Base-by-base conservation (phyloP, 2,797 vertebrate species). In the Chaetophractus vellerosus region DNA sequence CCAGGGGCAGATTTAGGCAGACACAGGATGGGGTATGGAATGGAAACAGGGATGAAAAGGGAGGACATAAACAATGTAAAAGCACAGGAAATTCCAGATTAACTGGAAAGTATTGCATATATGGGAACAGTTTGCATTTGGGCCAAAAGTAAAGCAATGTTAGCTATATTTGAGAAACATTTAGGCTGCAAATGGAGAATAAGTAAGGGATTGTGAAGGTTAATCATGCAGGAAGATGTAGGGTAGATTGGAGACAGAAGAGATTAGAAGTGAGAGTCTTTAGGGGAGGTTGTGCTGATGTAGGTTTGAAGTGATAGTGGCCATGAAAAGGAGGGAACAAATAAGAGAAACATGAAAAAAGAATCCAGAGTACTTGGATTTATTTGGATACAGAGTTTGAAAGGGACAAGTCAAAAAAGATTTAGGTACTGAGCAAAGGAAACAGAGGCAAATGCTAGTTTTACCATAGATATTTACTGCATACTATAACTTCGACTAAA, bases 1-100 rank as follows among this genome's bases (percentile, higher is more conserved):
- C 78, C 64, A 52, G 50, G 21, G 74, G 5, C 19, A 72, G 36
- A 16, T 59, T 88, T 63, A 72, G 64, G 31, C 15, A 55, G 15
- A 41, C 18, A 78, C 36, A 68, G 66, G 16, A 45, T 16, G 24
- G 41, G 21, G 1, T 12, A 64, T 72, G 14, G 80, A 86, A 64
- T 33, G 68, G 38, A 79, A 84, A 86, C 1, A 50, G 41, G 16
- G 41, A 57, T 18, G 33, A 61, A 48, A 87, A 5, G 38, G 26
- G 63, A 85, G 85, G 61, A 80, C 14, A 68, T 9, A 78, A 86
- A 76, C 11, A 11, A 57, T 31, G 7, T 72, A 76, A 76, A 93
- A 88, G 9, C 57, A 76, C 7, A 91, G 64, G 48, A 96, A 93
- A 86, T 87, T 91, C 18, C 68, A 90, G 69, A 84, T 63, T 36